Evolutionary conservation across 2,113 vertebrate species (phyloP).

Genomic region (Nestor notabilis): DNA sequence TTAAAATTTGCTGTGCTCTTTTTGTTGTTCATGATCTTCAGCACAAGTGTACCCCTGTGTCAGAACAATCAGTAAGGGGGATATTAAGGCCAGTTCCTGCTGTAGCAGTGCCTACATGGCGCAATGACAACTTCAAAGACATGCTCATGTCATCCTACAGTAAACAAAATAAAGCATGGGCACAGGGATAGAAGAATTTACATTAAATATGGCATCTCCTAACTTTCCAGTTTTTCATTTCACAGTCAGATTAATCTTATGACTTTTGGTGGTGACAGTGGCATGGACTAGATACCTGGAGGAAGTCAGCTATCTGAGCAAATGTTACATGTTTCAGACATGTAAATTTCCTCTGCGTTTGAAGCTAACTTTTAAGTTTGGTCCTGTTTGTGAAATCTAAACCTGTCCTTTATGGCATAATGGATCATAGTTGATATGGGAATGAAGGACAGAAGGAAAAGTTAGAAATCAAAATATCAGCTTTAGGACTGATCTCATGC

Average conservation of each 20-base stretch:
- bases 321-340: neutral
- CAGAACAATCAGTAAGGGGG: neutral
- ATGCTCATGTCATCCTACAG: neutral
- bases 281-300: neutral
- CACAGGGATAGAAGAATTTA: accelerated
- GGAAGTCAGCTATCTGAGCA: neutral
- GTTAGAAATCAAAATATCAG: neutral
- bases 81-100: neutral
- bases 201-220: neutral
- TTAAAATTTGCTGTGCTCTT: neutral
- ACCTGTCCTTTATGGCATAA: neutral
- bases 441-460: neutral
- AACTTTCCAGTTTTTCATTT: neutral
- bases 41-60: accelerated
- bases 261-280: neutral
- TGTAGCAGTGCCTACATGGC: neutral
- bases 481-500: neutral
- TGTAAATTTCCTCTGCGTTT: neutral
- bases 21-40: neutral
- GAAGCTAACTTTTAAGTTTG: neutral
- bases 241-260: neutral
- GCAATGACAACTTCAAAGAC: neutral
- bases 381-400: neutral
- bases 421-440: neutral
- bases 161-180: neutral